Evolutionary conservation across 2,888 invertebrate genomes (phyloP), one percentile per base, ranked within the genome.

Genomic region (Himalopsyche tibetana): DNA sequence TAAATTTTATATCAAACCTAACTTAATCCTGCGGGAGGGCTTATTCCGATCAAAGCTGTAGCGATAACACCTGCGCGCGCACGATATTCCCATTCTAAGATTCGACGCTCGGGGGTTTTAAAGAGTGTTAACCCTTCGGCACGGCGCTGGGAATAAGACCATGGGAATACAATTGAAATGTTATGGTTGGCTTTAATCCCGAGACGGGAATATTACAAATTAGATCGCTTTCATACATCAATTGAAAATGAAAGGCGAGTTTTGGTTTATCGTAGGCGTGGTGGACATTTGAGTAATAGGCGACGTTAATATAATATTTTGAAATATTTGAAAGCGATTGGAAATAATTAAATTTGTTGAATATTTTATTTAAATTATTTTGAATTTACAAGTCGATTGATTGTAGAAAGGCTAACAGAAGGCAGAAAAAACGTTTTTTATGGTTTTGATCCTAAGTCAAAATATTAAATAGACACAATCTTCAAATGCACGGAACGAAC

Each of bases 1-100:
- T 74, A 74, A 12, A 74, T 74, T 74, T 74, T 74, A 38, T 38
- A 74, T 74, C 36, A 36, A 74, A 36, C 74, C 74, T 74, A 38
- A 74, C 5, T 74, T 74, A 74, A 74, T 74, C 74, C 36, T 74
- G 8, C 51, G 36, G 15, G 74, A 38, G 38, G 74, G 36, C 11
- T 74, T 36, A 74, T 19, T 74, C 11, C 36, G 36, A 19, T 74
- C 74, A 74, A 15, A 74, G 36, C 74, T 36, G 38, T 36, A 36
- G 15, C 74, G 36, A 15, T 74, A 36, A 36, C 19, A 74, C 51
- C 51, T 12, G 36, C 28, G 74, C 74, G 74, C 74, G 74, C 74
- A 36, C 74, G 36, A 74, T 15, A 28, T 74, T 74, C 15, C 38
- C 28, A 36, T 36, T 15, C 74, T 36, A 74, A 51, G 51, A 38